Percentiles rank a stretch among this genome's conserved stretches.
Conservation (phyloP, 2,888 invertebrate species). For the Crematogaster levior region DNA sequence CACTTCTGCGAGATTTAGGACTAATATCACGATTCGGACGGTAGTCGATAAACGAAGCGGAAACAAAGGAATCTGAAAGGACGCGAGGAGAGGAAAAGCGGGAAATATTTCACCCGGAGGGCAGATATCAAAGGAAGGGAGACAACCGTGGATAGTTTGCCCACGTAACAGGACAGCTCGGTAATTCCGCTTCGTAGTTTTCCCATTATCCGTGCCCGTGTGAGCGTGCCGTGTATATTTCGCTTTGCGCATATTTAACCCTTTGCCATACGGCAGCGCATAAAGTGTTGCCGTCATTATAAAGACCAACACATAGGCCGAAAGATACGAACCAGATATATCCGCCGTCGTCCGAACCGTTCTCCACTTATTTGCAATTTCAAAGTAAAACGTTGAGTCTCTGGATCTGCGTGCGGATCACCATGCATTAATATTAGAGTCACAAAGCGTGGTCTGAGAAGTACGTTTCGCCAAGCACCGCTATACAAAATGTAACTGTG, state of each 20-base stretch:
- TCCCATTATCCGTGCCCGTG: constrained; percentile 53
- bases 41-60: constrained; percentile 48
- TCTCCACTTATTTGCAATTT: constrained; percentile 49
- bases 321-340: constrained; percentile 32
- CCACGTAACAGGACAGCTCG: constrained; percentile 54
- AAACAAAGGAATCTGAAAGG: constrained; percentile 22
- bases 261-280: constrained; percentile 45
- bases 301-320: constrained; percentile 36
- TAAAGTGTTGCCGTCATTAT: constrained; percentile 49
- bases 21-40: constrained; percentile 34
- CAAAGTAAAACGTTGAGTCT: constrained; percentile 39
- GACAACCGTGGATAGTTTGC: constrained; percentile 50
- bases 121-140: constrained; percentile 41
- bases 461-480: not conserved
- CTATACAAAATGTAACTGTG: not conserved
- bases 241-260: constrained; percentile 56
- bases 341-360: not conserved
- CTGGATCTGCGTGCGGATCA: constrained; percentile 10
- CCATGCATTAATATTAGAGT: constrained; percentile 1
- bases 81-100: constrained; percentile 6
- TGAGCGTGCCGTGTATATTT: constrained; percentile 41
- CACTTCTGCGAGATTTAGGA: not conserved
- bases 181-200: constrained; percentile 56
- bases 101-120: constrained; percentile 42
- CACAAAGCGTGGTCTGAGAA: not conserved